phyloP scores from a whole-genome alignment of 1,140 invertebrate species.

The Leucophenga varia region DNA sequence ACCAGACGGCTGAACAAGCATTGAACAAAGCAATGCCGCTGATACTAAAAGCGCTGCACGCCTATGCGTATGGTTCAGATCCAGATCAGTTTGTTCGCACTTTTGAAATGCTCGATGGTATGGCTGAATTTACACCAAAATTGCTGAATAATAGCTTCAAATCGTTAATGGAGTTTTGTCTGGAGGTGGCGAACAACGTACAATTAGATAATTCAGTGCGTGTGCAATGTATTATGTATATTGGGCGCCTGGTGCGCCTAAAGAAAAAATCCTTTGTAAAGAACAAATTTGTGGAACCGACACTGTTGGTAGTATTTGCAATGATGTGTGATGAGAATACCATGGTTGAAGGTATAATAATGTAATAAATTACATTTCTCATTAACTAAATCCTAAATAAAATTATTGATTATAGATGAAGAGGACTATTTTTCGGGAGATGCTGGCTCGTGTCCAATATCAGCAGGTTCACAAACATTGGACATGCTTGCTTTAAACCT shows the following conservation, averaged over 20 bases:
- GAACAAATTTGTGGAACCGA: slow-evolving; percentile 71
- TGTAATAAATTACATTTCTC: too few species aligned
- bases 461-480: slow-evolving; percentile 71
- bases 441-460: slow-evolving; percentile 63
- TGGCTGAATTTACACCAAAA: slow-evolving; percentile 68
- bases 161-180: slow-evolving; percentile 66
- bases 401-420: too few species aligned
- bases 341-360: too few species aligned
- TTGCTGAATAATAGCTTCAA: slow-evolving; percentile 68
- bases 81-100: slow-evolving; percentile 63
- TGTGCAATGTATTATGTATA: slow-evolving; percentile 68
- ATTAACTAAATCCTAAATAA: too few species aligned
- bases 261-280: slow-evolving; percentile 78
- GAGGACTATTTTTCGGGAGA: slow-evolving; percentile 66
- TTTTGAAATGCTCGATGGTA: slow-evolving; percentile 73
- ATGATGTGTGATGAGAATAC: slow-evolving; percentile 67
- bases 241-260: slow-evolving; percentile 65
- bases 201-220: slow-evolving; percentile 63
- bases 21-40: slow-evolving; percentile 67
- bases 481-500: slow-evolving; percentile 76
- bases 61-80: slow-evolving; percentile 61
- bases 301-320: slow-evolving; percentile 68
- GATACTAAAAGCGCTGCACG: slow-evolving; percentile 63
- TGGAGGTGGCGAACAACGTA: slow-evolving; percentile 63
- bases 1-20: slow-evolving; percentile 54